A percentile compares a stretch with the other conserved stretches of the same genome.
Evolutionary conservation across 2,113 vertebrate genomes (phyloP).

Genomic region (Channa maculata): DNA sequence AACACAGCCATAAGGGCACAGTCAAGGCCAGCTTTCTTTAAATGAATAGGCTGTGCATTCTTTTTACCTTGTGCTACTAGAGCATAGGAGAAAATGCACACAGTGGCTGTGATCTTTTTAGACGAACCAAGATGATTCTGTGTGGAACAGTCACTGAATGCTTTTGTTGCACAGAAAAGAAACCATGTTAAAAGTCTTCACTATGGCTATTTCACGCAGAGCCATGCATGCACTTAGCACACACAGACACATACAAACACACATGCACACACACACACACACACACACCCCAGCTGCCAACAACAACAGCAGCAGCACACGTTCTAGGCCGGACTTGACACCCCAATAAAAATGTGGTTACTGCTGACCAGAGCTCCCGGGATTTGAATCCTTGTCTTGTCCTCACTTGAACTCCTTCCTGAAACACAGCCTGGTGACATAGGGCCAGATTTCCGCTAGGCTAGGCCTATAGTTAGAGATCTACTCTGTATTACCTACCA

Average conservation of each 20-base stretch:
- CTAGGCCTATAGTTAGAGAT: constrained; percentile 52
- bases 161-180: constrained; percentile 58
- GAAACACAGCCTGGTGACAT: constrained; percentile 72
- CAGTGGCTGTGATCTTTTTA: constrained; percentile 37
- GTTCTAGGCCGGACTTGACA: constrained; percentile 74
- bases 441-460: constrained; percentile 67
- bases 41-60: constrained; percentile 34
- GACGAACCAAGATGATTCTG: constrained; percentile 45
- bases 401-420: constrained; percentile 82
- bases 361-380: constrained; percentile 77
- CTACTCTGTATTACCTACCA: constrained; percentile 65
- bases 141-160: constrained; percentile 41
- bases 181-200: constrained; percentile 57
- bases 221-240: constrained; percentile 1
- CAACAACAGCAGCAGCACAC: constrained; percentile 59
- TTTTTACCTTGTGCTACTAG: constrained; percentile 20
- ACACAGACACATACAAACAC: constrained; percentile 20
- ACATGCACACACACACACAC: constrained; percentile 28
- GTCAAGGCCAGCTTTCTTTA: constrained; percentile 39
- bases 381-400: constrained; percentile 72
- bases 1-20: constrained; percentile 1
- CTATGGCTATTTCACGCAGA: constrained; percentile 52
- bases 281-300: constrained; percentile 11
- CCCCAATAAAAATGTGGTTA: constrained; percentile 84
- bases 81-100: constrained; percentile 42